Base-by-base conservation (phyloP, 2,888 invertebrate genomes). In the Disparrhopalites patrizii region DNA sequence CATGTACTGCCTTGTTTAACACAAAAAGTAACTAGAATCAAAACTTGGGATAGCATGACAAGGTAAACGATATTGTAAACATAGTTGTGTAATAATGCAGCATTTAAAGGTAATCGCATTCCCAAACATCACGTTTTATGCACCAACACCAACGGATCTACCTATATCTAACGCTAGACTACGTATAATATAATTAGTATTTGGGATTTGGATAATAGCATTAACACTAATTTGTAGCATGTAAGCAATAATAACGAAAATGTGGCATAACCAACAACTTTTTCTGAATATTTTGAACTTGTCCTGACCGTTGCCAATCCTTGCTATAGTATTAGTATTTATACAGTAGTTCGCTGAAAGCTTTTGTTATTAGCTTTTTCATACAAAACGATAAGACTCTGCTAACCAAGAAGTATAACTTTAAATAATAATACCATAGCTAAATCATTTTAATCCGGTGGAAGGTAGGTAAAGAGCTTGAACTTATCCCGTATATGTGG, bases 401-500 rank as follows among this genome's bases (percentile, higher is more conserved):
- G 18, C 20, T 43, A 43, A 13, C n/a, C 43, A 18, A 43, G 20
- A 43, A 52, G 20, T 27, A 20, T 52, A 52, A n/a, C n/a, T n/a
- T n/a, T n/a, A n/a, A n/a, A n/a, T n/a, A n/a, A n/a, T n/a, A n/a
- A n/a, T n/a, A n/a, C n/a, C n/a, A n/a, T n/a, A n/a, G n/a, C n/a
- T n/a, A n/a, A n/a, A n/a, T n/a, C n/a, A n/a, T n/a, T 18, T 84
- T 88, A 90, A 80, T 90, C 91, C 2, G 92, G 91, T 50, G 93
- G 92, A 76, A 94, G 81, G 78, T 91, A 90, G 77, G 90, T 91
- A 81, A 92, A 92, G 8, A 95, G 84, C 77, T 91, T 88, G 82
- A 90, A 96, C 78, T 90, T 90, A 76, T 93, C 91, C 67, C 93
- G 84, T 75, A 96, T 93, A 80, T 90, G 89, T 1, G 94, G 94